Evolutionary conservation across 2,797 vertebrate species (phyloP), one percentile per base, ranked within the genome.

Genomic region (Philypnodon macrostomus): DNA sequence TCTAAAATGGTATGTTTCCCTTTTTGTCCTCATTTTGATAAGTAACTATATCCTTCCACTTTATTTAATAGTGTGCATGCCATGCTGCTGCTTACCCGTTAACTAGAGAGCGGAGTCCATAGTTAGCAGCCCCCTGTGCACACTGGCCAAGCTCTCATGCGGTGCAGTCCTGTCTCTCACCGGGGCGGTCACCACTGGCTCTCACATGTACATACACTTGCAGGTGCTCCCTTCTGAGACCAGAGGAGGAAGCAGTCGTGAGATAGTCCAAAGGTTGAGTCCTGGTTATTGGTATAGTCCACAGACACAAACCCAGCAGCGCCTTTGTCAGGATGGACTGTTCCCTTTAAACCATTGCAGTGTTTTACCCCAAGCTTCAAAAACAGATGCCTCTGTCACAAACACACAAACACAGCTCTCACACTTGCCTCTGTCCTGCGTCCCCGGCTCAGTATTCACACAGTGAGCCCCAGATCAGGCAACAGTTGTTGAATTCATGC

Each of bases 401-500:
- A 35, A 39, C 50, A 21, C 32, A 39, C 17, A 31, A 18, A 24
- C 33, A 47, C 49, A 35, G 21, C 67, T 49, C 47, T 52, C 49
- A 19, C 52, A 17, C 61, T 51, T 60, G 39, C 31, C 68, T 67
- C 51, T 36, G 52, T 59, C 26, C 74, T 66, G 61, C 52, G 45
- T 69, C 53, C 31, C 80, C 70, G 67, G 75, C 66, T 73, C 83
- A 81, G 35, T 66, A 58, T 75, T 73, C 81, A 75, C 74, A 80
- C 75, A 72, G 39, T 54, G 42, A 67, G 68, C 70, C 73, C 63
- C 67, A 47, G 77, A 77, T 79, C 80, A 70, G 85, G 82, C 85
- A 87, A 89, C 86, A 88, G 81, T 88, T 86, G 83, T 82, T 82
- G 82, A 73, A 80, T 78, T 71, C 63, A 74, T 24, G 51, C 80